A percentile compares a stretch with the other conserved stretches of the same genome.
phyloP scores from a whole-genome alignment of 1,140 invertebrate genomes.

The Bombus difficillimus region DNA sequence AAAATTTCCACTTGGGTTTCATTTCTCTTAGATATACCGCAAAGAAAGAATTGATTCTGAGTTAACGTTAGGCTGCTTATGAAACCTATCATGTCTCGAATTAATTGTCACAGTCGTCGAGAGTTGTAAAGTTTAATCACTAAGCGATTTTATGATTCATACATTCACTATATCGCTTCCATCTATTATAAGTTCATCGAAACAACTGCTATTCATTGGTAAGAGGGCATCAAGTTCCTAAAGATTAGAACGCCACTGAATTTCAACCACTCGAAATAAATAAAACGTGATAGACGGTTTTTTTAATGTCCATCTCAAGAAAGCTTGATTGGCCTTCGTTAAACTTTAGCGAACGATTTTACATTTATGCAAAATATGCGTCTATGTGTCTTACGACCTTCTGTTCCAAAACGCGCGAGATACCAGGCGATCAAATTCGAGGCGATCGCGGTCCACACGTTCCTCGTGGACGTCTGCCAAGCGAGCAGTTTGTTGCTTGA shows the following conservation, averaged over 20 bases:
- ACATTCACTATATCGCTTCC: not conserved
- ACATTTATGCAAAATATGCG: conserved; percentile 25
- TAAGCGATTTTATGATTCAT: not conserved
- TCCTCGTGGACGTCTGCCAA: conserved; percentile 36
- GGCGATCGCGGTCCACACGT: not conserved
- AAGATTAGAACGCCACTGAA: too few relatives aligned
- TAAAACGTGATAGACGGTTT: too few relatives aligned
- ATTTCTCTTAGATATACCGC: too few relatives aligned
- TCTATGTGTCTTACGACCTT: conserved; percentile 13
- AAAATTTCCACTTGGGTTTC: not conserved
- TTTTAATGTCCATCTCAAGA: conserved; percentile 26
- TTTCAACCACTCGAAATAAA: too few relatives aligned
- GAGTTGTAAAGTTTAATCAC: not conserved
- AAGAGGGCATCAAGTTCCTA: not conserved
- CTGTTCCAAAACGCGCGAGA: not conserved
- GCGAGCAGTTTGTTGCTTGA: conserved; percentile 24
- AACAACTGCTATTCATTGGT: not conserved
- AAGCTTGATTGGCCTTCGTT: conserved; percentile 49
- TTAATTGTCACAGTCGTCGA: not conserved
- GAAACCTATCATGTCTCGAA: not conserved
- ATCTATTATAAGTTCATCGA: not conserved
- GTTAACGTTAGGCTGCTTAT: not conserved
- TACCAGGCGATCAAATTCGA: conserved; percentile 19
- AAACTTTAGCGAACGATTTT: not conserved
- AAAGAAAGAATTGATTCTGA: not conserved